Conservation (phyloP, 2,888 invertebrate species). For the Cephus pulcher region DNA sequence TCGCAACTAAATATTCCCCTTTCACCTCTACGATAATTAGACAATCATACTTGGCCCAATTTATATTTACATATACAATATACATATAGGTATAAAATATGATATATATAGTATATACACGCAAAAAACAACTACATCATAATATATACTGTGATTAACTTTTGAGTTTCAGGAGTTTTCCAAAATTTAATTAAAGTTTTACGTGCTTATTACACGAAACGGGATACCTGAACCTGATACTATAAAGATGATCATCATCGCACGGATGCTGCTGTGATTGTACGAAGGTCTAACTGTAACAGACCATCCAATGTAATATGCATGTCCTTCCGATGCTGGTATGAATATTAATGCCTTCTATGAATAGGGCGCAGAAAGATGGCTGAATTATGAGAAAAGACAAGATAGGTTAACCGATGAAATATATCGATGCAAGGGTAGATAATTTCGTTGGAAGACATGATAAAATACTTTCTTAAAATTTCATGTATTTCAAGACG, state of each 20-base stretch:
- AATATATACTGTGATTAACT: not conserved
- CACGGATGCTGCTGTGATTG: not conserved
- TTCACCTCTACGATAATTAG: not conserved
- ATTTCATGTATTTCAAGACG: too few relatives aligned
- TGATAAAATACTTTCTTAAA: not conserved
- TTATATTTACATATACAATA: not conserved
- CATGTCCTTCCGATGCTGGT: not conserved
- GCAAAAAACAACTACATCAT: not conserved
- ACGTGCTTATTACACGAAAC: not conserved
- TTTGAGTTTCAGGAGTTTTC: not conserved
- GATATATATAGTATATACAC: too few relatives aligned
- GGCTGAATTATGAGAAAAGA: constrained; percentile 17
- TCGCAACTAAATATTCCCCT: not conserved
- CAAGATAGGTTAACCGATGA: constrained; percentile 22
- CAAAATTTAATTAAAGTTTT: not conserved
- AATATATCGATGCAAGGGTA: not conserved
- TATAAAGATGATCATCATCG: not conserved
- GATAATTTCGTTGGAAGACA: not conserved
- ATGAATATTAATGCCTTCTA: constrained; percentile 16
- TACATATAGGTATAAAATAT: not conserved
- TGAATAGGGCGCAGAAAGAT: constrained; percentile 10
- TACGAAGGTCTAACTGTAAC: not conserved
- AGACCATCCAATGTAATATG: not conserved
- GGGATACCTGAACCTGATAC: not conserved
- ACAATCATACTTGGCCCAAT: not conserved